Percentiles rank a stretch among this genome's conserved stretches.
phyloP scores from a whole-genome alignment of 1,140 invertebrate genomes.

The Melipona quadrifasciata region DNA sequence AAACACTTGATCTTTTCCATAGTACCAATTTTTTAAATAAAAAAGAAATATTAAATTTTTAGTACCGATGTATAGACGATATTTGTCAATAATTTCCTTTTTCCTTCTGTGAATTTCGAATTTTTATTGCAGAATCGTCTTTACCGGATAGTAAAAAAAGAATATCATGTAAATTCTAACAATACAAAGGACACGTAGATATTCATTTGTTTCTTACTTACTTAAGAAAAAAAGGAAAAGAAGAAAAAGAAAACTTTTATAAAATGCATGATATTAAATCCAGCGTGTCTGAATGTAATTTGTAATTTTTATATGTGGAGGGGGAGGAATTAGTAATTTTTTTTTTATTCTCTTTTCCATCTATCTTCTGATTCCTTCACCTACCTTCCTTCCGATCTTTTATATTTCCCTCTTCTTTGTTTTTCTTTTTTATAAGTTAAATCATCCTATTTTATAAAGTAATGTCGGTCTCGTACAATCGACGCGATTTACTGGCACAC shows the following conservation, averaged over 20 bases:
- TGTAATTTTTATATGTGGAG: slow-evolving; percentile 56
- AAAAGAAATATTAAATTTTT: not conserved
- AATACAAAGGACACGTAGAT: slow-evolving; percentile 30
- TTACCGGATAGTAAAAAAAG: not conserved
- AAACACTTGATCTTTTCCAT: slow-evolving; percentile 14
- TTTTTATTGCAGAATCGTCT: not conserved
- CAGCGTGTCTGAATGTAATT: slow-evolving; percentile 6
- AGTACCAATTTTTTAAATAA: slow-evolving; percentile 22
- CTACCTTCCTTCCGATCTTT: not conserved
- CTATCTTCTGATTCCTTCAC: not conserved
- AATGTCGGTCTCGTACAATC: slow-evolving; percentile 36
- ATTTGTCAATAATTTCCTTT: slow-evolving; percentile 25
- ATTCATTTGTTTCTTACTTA: slow-evolving; percentile 23
- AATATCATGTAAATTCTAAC: slow-evolving; percentile 28
- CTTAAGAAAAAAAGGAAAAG: not conserved
- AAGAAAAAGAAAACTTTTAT: slow-evolving; percentile 30
- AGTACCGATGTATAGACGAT: slow-evolving; percentile 11
- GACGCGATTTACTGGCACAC: slow-evolving; percentile 41
- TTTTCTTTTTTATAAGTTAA: slow-evolving; percentile 32
- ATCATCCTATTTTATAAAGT: slow-evolving; percentile 42
- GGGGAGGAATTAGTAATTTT: slow-evolving; percentile 23
- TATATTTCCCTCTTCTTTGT: not conserved
- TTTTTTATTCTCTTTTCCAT: slow-evolving; percentile 42
- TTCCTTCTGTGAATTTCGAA: not conserved
- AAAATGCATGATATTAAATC: slow-evolving; percentile 36